Evolutionary conservation across 2,797 vertebrate genomes (phyloP), one percentile per base, ranked within the genome.

Genomic region (Macroramphosus scolopax): DNA sequence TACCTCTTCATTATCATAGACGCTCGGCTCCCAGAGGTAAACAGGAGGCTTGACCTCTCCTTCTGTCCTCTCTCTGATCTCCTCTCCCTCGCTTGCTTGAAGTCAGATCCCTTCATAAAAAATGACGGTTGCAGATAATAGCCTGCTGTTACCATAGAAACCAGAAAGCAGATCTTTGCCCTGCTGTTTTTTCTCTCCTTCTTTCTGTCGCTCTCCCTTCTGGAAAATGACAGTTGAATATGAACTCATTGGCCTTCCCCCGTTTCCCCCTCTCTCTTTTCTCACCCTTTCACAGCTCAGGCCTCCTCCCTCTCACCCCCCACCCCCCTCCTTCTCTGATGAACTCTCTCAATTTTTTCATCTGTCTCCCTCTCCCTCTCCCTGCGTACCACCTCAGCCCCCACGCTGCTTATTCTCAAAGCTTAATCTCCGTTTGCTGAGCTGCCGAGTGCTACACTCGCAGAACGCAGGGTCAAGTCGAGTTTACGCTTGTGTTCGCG

Each of bases 91-190:
- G 14, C 30, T 51, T 22, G n/a, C 5, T 57, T 61, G 31, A 90
- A 91, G 90, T 91, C 88, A 85, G 89, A 89, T 92, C 91, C 87
- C 86, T 88, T 90, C 90, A 89, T 92, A 88, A 92, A 91, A 92
- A 93, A 92, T 91, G 92, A 92, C 89, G 90, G 89, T 89, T 88
- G 89, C 89, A 86, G 88, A 91, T 93, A 93, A 94, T 91, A 88
- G 89, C 85, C 89, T 85, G 74, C 73, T 82, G 92, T 97, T 92
- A 41, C 92, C 88, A 93, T 92, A 84, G 92, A 89, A 93, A 97
- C 93, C 86, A 89, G 89, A 92, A 91, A 90, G 90, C 88, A 90
- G 89, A 89, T 86, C 87, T 88, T 84, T 87, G 86, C 85, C 73
- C 51, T 39, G 5, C 25, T 54, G 40, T 40, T 34, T 37, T 16